These are phyloP conservation scores for Thereuonema tuberculata DNA, from an alignment of 1,140 invertebrate species.

Conservation along the genomic window DNA sequence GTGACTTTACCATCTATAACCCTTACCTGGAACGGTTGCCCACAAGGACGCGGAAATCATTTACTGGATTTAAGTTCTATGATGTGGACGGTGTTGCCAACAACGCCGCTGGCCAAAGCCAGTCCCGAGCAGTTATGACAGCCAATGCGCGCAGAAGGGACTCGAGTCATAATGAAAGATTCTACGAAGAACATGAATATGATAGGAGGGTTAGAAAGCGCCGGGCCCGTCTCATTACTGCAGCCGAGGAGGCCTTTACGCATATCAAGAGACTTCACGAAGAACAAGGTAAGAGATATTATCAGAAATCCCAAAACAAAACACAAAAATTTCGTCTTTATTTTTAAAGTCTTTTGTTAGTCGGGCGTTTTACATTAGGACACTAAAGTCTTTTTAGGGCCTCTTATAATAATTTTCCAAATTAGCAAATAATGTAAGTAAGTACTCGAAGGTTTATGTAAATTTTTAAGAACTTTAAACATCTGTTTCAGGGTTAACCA, in stretches of 20 bases:
- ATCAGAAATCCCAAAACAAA: too few relatives aligned
- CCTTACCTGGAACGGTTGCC: conserved; percentile 85
- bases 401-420: too few relatives aligned
- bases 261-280: conserved; percentile 60
- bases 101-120: conserved; percentile 31
- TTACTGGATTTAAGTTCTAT: conserved; percentile 81
- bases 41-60: conserved; percentile 38
- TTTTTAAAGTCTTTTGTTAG: too few relatives aligned
- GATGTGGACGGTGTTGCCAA: conserved; percentile 64
- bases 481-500: too few relatives aligned
- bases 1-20: conserved; percentile 92
- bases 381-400: too few relatives aligned
- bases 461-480: too few relatives aligned
- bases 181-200: conserved; percentile 96
- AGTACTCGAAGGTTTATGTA: too few relatives aligned
- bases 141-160: conserved; percentile 54
- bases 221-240: conserved; percentile 70
- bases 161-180: conserved; percentile 85
- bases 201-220: conserved; percentile 83
- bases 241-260: conserved; percentile 92
- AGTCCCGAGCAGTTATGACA: conserved; percentile 47
- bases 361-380: too few relatives aligned
- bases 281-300: conserved; percentile 36
- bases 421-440: too few relatives aligned
- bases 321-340: too few relatives aligned